Evolutionary conservation across 2,113 vertebrate species (phyloP).

Genomic region (Chionodraco myersi): DNA sequence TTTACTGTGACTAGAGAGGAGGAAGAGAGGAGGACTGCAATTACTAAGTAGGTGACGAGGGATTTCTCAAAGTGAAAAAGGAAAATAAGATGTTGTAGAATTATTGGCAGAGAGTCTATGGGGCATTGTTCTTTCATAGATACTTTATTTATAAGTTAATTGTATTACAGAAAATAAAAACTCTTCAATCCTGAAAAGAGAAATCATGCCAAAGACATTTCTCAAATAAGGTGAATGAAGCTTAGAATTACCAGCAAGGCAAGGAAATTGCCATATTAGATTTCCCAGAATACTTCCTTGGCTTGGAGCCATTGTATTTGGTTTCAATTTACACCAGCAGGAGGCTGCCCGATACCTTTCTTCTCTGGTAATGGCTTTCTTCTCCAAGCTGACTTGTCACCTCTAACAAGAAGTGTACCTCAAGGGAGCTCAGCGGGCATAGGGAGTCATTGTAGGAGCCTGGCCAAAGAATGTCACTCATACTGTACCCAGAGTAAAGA

Average conservation of each 20-base stretch:
- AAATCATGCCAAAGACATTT: constrained; percentile 33
- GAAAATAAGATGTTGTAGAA: constrained; percentile 19
- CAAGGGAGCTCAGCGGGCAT: constrained; percentile 65
- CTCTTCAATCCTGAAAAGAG: constrained; percentile 25
- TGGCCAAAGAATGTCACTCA: constrained; percentile 69
- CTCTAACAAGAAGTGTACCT: constrained; percentile 74
- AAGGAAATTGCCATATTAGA: constrained; percentile 62
- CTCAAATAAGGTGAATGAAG: constrained; percentile 51
- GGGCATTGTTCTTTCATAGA: constrained; percentile 26
- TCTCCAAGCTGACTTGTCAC: constrained; percentile 71
- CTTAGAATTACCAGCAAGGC: constrained; percentile 53
- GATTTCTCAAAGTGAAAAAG: constrained; percentile 38
- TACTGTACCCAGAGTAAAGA: constrained; percentile 41
- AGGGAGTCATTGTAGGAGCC: constrained; percentile 52
- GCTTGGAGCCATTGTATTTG: constrained; percentile 77
- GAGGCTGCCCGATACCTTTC: constrained; percentile 70
- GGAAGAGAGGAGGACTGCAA: constrained; percentile 38
- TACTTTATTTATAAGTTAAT: constrained; percentile 15
- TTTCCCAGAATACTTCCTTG: constrained; percentile 70
- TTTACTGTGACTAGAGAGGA: constrained; percentile 45
- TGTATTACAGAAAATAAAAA: constrained; percentile 14
- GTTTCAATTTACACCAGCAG: constrained; percentile 75
- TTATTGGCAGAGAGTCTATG: constrained; percentile 15
- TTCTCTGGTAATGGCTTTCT: constrained; percentile 76
- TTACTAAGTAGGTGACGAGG: constrained; percentile 50